Percentiles rank a stretch among this genome's conserved stretches.
Evolutionary conservation across 2,113 vertebrate genomes (phyloP).

Genomic region (Gambusia affinis): DNA sequence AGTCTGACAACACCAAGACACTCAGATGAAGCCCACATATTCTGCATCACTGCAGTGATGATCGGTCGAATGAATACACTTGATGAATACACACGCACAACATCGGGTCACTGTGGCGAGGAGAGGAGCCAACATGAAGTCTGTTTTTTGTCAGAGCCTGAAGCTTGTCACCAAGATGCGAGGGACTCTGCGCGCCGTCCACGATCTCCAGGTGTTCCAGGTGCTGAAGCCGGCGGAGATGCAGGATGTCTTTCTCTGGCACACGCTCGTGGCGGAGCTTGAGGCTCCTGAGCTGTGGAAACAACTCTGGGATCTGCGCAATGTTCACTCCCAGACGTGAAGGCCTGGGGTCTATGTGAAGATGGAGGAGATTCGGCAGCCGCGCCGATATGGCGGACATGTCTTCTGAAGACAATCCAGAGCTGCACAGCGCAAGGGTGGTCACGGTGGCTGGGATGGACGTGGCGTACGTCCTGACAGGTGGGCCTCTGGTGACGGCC

Average conservation of each 20-base stretch:
- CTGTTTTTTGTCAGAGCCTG: conserved; percentile 32
- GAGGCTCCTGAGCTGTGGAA: conserved; percentile 60
- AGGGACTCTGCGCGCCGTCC: conserved; percentile 8
- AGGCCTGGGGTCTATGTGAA: conserved; percentile 62
- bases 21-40: not conserved
- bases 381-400: conserved; percentile 25
- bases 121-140: conserved; percentile 21
- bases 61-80: not conserved
- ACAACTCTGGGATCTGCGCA: conserved; percentile 52
- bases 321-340: conserved; percentile 28
- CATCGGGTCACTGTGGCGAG: conserved; percentile 15
- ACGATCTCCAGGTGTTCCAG: conserved; percentile 56
- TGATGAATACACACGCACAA: conserved; percentile 47
- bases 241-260: conserved; percentile 38
- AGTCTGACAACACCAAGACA: not conserved
- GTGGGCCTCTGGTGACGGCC: conserved; percentile 42
- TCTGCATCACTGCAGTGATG: not conserved
- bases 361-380: conserved; percentile 59
- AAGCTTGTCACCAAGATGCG: conserved; percentile 25
- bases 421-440: conserved; percentile 47
- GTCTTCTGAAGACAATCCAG: conserved; percentile 23
- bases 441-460: conserved; percentile 59
- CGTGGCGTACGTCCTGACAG: conserved; percentile 23
- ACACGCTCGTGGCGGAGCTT: conserved; percentile 43
- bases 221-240: conserved; percentile 44